phyloP scores from a whole-genome alignment of 2,113 vertebrate species.

The Dicentrarchus labrax region DNA sequence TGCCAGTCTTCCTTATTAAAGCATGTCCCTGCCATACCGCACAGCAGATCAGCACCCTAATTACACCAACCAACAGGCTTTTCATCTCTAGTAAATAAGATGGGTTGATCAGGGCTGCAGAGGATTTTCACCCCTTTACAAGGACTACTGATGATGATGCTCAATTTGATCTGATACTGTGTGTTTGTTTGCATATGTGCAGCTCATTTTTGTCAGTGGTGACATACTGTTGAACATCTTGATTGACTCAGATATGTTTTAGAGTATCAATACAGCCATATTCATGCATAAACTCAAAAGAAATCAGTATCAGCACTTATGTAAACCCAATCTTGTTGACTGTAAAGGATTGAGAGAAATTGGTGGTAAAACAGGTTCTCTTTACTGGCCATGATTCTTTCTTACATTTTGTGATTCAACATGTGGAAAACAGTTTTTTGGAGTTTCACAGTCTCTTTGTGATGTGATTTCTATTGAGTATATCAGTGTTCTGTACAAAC shows the following conservation, averaged over 20 bases:
- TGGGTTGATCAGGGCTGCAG: background rate
- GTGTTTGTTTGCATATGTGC: background rate
- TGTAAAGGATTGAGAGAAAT: background rate
- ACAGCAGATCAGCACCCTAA: constrained; percentile 56
- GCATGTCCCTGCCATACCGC: constrained; percentile 45
- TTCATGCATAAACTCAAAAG: background rate
- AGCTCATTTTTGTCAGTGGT: background rate
- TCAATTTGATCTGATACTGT: background rate
- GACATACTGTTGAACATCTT: background rate
- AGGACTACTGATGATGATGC: constrained; percentile 2
- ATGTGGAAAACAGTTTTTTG: background rate
- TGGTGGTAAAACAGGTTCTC: background rate
- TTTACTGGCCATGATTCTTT: background rate
- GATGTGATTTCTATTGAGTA: background rate
- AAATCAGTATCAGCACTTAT: background rate
- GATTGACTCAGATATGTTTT: background rate
- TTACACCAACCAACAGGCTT: constrained; percentile 64
- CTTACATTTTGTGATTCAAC: background rate
- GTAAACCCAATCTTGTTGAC: background rate
- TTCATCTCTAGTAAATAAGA: constrained; percentile 64
- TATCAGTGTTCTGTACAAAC: background rate
- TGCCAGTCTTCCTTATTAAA: constrained; percentile 51
- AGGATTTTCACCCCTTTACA: constrained; percentile 11
- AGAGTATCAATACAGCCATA: background rate
- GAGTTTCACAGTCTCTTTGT: background rate